Base-by-base conservation (phyloP, 1,140 invertebrate genomes). In the Gonioctena quinquepunctata region DNA sequence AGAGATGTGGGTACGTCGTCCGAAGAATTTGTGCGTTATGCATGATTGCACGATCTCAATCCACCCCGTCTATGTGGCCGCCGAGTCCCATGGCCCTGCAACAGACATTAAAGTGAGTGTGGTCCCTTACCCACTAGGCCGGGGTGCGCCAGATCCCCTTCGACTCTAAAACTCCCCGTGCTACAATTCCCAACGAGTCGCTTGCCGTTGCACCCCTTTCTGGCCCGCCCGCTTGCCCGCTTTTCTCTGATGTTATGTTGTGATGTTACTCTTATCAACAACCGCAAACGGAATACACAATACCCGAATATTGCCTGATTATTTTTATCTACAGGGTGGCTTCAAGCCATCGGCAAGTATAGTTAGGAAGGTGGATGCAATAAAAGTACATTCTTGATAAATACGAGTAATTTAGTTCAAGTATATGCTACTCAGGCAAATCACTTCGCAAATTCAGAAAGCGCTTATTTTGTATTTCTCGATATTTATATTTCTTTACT, bases 21-120 rank as follows among this genome's bases (percentile, higher is more conserved):
- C 66, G 62, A 72, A 68, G 61, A 59, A 48, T 59, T 56, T 68
- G 66, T 65, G 59, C 52, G 68, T 70, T 70, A 73, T 70, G 68
- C 71, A 73, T 73, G 68, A 62, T 70, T 73, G 71, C 71, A 67
- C 68, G 64, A 73, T 73, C 73, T 77, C 71, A 77, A 75, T 76
- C 75, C 70, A 76, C 73, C 71, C 75, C 75, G 70, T 64, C 75
- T 68, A 65, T 74, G 60, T 71, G 73, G 68, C 73, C 67, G 70
- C 60, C 63, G 71, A 69, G 61, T 75, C 69, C 73, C 75, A 77
- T 77, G 74, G 71, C 66, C 72, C 75, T 77, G 69, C 59, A 77
- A 77, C 70, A 77, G 74, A 75, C 66, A 76, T 54, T 52, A 54
- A 66, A 66, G 26, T 66, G 50, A 66, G 63, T 66, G 26, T 42